Base-by-base conservation (phyloP, 2,113 vertebrate genomes). In the Typhlomys cinereus region DNA sequence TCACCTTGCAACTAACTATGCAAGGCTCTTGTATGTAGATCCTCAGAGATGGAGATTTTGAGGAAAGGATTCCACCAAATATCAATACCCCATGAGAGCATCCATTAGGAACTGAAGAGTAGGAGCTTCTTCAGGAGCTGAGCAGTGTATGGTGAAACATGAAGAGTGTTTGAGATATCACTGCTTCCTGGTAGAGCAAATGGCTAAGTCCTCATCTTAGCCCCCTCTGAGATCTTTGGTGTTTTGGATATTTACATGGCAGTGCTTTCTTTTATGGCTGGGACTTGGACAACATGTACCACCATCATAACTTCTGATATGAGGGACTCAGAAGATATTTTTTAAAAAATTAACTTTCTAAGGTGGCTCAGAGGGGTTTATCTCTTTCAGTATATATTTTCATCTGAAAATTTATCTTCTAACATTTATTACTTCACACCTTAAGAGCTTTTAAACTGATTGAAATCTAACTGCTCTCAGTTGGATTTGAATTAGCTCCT, bases 281-380 rank as follows among this genome's bases (percentile, higher is more conserved):
- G 2, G 14, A 25, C 18, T 31, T 5, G 36, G 23, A 4, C 31
- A 34, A 69, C 36, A 46, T 4, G 4, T 46, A 36, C 14, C 25
- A 31, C 41, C 44, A 36, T 94, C 44, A 36, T 94, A 67, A 23
- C 4, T 39, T 2, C 48, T 36, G 15, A 1, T 17, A 1, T 34
- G n/a, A 78, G 71, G 5, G 10, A 52, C 9, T 9, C 52, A 52
- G 9, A 52, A 85, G 62, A 64, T 61, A 85, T 29, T n/a, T n/a
- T n/a, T n/a, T n/a, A n/a, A n/a, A n/a, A n/a, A n/a, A 41, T 31
- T n/a, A 46, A 11, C 23, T 61, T 62, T 0, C 0, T n/a, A 61
- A 0, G 14, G 29, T n/a, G 31, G 13, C 25, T 75, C 41, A n/a
- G 41, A 48, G 36, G n/a, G 15, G 20, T 94, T 67, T 71, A 3